These are phyloP conservation scores for Palythoa caribaeorum DNA, from an alignment of 92 coral and sea anemone species.

Conservation along the genomic window DNA sequence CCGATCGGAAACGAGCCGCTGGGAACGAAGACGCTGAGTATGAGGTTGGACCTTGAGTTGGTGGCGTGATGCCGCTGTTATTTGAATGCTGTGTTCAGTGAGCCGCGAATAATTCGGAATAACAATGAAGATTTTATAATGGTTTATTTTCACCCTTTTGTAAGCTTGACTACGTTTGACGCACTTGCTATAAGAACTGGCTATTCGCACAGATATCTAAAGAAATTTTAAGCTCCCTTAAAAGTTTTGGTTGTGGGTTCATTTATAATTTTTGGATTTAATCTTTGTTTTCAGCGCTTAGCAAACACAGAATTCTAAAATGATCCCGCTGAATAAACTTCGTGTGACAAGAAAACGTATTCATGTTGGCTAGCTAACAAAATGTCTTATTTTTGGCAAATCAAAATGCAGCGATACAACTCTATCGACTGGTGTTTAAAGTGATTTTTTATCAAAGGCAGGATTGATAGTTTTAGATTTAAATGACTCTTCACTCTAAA, in stretches of 20 bases:
- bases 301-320: conserved; percentile 39
- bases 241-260: conserved; percentile 32
- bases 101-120: conserved; percentile 45
- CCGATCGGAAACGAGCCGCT: too few relatives aligned
- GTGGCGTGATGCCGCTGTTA: not conserved
- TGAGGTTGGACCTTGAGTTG: too few relatives aligned
- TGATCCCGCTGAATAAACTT: conserved; percentile 37
- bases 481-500: conserved; percentile 25
- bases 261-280: conserved; percentile 26
- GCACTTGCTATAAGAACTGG: conserved; percentile 16
- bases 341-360: conserved; percentile 28
- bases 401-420: conserved; percentile 27
- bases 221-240: conserved; percentile 8
- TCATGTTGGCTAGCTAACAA: conserved; percentile 35
- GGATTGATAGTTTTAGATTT: conserved; percentile 39
- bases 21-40: too few relatives aligned
- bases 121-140: conserved; percentile 37
- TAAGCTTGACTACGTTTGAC: conserved; percentile 41
- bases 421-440: conserved; percentile 18
- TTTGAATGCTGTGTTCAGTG: conserved; percentile 44
- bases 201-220: conserved; percentile 12
- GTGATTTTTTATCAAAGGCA: conserved; percentile 36
- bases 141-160: conserved; percentile 48
- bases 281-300: conserved; percentile 28
- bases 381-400: conserved; percentile 45